Base-by-base conservation (phyloP, 92 coral and sea anemone genomes). In the Porites lobata region DNA sequence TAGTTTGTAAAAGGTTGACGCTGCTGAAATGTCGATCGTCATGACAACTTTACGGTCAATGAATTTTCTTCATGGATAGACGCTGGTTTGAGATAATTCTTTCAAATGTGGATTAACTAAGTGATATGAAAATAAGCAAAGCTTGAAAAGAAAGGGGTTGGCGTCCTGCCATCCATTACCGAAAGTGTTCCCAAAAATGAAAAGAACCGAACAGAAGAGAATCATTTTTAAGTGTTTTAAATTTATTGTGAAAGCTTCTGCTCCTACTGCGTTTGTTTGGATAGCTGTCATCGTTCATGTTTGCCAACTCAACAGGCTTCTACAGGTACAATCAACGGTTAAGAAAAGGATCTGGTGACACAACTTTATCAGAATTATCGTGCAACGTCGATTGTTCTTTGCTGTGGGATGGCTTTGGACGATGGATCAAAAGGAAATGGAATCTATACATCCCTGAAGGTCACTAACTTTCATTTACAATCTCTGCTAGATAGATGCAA, bases 361-460 rank as follows among this genome's bases (percentile, higher is more conserved):
- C 80, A 0, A 10, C 67, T 50, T 26, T 50, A 51, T 47, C 62
- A 32, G 13, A 73, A 26, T 21, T 81, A 15, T 74, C 86, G 0
- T 93, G 96, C 77, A 32, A 54, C 12, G 21, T 81, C 15, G 58
- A 69, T 1, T 93, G 94, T 64, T 89, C 84, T 6, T 80, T 87
- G 73, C 56, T 93, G 65, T 93, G 96, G 96, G 87, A 93, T 73
- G 96, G 96, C 12, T 87, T 87, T 69, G 96, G 96, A 2, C 92
- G 94, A 51, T 93, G 96, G 96, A 89, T 93, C 6, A 88, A 91
- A 38, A 69, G 67, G 32, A 78, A 78, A 2, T 93, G 96, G 96
- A 93, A 85, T 26, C 76, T 88, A 1, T 93, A 84, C 68, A 73
- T 81, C 3, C 81, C 75, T n/a, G 73, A 72, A 73, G 91, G 86